Conservation (phyloP, 2,888 invertebrate genomes). For the Geophilus truncorum region DNA sequence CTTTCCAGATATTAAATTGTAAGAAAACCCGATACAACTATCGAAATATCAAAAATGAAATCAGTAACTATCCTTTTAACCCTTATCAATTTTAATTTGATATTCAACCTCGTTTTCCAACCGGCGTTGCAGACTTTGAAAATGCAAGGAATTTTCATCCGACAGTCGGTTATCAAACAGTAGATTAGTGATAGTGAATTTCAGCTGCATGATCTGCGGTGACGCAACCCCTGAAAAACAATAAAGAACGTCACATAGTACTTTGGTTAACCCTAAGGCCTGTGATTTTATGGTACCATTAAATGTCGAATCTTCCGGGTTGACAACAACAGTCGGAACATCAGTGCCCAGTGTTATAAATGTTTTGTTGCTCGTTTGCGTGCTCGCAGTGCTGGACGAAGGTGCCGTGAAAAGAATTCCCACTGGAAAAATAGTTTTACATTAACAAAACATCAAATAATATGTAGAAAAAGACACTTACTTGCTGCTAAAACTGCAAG, state of each 20-base stretch:
- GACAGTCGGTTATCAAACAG: not conserved
- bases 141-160: not conserved
- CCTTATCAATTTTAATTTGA: not conserved
- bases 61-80: not conserved
- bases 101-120: not conserved
- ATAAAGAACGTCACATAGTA: not conserved
- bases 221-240: not conserved
- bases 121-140: not conserved
- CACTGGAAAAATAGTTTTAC: not conserved
- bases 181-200: not conserved
- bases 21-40: not conserved
- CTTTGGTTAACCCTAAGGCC: not conserved
- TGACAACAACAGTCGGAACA: not conserved
- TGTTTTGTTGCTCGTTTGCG: not conserved
- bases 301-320: not conserved
- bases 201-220: not conserved
- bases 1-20: not conserved
- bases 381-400: not conserved
- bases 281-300: too few relatives aligned
- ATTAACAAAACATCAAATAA: too few relatives aligned
- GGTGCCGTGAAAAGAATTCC: not conserved
- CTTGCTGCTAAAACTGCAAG: not conserved
- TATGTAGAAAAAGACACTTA: not conserved
- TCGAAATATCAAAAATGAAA: not conserved
- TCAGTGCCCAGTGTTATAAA: not conserved